phyloP scores from a whole-genome alignment of 30 jellyfish, hydroid and myxozoan species.

The Phacellophora camtschatica region DNA sequence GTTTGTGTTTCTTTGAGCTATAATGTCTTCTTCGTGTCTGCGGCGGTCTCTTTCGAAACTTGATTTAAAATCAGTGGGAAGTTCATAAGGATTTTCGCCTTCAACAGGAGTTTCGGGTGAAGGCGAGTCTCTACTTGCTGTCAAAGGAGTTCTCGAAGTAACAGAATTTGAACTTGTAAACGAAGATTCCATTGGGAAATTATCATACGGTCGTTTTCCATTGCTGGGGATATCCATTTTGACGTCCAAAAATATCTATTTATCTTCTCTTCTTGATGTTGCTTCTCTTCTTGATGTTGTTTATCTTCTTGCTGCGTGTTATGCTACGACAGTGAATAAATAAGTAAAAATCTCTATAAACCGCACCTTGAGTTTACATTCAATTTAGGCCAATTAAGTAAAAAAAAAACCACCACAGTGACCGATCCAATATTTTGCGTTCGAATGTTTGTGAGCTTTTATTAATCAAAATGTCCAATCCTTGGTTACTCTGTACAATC shows the following conservation, averaged over 20 bases:
- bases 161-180: constrained; percentile 39
- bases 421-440: no score
- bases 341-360: neutral
- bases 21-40: constrained; percentile 55
- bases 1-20: neutral
- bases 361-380: no score
- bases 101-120: neutral
- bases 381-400: neutral
- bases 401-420: neutral
- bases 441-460: no score
- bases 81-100: constrained; percentile 46
- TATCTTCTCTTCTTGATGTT: no score
- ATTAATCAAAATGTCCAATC: no score
- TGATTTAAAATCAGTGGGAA: constrained; percentile 37
- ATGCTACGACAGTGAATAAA: neutral
- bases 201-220: neutral
- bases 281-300: neutral
- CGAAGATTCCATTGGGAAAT: constrained; percentile 40
- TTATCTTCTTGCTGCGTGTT: no score
- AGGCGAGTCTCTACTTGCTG: constrained; percentile 27
- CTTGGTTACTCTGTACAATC: no score
- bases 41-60: constrained; percentile 7
- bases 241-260: no score
- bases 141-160: constrained; percentile 45
- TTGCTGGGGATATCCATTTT: constrained; percentile 1